Evolutionary conservation across 2,888 invertebrate genomes (phyloP).

Genomic region (Athalia circularis): DNA sequence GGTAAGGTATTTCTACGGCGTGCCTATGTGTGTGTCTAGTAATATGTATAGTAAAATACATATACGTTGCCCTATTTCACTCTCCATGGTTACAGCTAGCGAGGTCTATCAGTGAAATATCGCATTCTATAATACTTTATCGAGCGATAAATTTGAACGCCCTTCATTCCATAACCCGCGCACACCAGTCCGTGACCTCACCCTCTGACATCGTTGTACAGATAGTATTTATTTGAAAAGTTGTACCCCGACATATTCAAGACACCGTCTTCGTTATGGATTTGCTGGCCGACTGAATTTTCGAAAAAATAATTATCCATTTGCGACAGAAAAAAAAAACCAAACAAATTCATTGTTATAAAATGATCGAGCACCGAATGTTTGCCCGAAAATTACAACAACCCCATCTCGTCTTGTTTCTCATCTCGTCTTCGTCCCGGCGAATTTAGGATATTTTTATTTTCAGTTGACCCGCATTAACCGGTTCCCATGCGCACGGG

Average conservation of each 20-base stretch:
- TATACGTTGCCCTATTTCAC: constrained; percentile 49
- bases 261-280: not conserved
- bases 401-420: not conserved
- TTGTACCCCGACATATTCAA: not conserved
- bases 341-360: too few species aligned
- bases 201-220: constrained; percentile 14
- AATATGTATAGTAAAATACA: constrained; percentile 29
- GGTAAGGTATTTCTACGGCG: too few species aligned
- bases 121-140: constrained; percentile 57
- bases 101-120: constrained; percentile 55
- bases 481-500: constrained; percentile 16
- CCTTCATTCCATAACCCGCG: not conserved
- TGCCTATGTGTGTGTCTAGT: too few species aligned
- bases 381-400: too few species aligned
- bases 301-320: too few species aligned
- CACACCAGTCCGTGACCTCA: constrained; percentile 23
- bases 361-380: too few species aligned
- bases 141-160: constrained; percentile 60
- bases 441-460: not conserved
- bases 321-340: too few species aligned
- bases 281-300: too few species aligned
- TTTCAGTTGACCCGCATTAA: not conserved
- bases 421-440: not conserved
- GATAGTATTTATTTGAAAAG: constrained; percentile 25
- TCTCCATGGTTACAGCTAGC: constrained; percentile 5